phyloP scores from a whole-genome alignment of 2,888 invertebrate genomes.

The Drosophila eohydei region DNA sequence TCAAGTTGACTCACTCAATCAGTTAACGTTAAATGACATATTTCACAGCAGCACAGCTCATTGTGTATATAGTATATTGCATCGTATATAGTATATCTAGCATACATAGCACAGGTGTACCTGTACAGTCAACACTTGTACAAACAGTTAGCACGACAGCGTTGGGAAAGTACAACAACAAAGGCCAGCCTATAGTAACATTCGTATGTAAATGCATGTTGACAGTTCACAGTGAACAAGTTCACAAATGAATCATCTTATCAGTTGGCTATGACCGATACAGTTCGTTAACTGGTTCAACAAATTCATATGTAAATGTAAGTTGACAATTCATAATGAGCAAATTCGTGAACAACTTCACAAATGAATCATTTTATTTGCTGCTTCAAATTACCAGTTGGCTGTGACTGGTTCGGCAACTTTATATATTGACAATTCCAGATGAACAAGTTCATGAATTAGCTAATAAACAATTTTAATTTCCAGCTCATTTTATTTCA shows the following conservation, averaged over 20 bases:
- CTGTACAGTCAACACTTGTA: conserved; percentile 45
- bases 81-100: conserved; percentile 13
- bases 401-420: background rate
- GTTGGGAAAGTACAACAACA: conserved; percentile 15
- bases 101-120: conserved; percentile 4
- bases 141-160: conserved; percentile 29
- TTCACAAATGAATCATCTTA: conserved; percentile 4
- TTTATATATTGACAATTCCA: background rate
- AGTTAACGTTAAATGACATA: conserved; percentile 24
- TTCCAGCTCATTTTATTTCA: background rate
- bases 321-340: background rate
- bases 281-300: background rate
- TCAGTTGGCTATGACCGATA: background rate
- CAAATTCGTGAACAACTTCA: background rate
- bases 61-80: background rate
- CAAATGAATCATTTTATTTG: background rate
- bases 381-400: background rate
- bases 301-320: background rate
- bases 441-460: background rate
- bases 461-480: background rate
- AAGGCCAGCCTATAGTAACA: conserved; percentile 1
- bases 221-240: background rate
- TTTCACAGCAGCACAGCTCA: conserved; percentile 15
- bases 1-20: conserved; percentile 33
- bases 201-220: background rate